Conservation (phyloP, 2,888 invertebrate species). For the Halictus ligatus region DNA sequence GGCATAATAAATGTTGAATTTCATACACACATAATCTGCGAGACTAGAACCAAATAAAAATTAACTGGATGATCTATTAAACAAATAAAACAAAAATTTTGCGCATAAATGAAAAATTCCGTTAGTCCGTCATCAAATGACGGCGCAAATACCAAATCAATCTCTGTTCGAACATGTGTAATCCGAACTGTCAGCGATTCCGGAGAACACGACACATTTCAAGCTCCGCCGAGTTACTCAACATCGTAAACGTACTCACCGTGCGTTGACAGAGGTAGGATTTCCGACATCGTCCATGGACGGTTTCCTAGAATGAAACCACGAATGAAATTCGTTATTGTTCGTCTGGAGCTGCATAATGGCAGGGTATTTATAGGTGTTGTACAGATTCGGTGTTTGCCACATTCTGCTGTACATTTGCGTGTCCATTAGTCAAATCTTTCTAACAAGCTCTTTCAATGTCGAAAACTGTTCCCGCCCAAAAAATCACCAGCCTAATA, state of each 20-base stretch:
- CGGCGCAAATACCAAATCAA: not conserved
- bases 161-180: not conserved
- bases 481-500: not conserved
- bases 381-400: conserved; percentile 80
- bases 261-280: conserved; percentile 93
- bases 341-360: conserved; percentile 80
- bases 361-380: conserved; percentile 80
- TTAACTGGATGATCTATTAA: not conserved
- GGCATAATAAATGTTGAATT: no score
- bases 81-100: not conserved
- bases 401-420: conserved; percentile 79
- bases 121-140: not conserved
- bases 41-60: not conserved
- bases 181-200: conserved; percentile 2
- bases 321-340: conserved; percentile 84
- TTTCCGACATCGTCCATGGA: conserved; percentile 94
- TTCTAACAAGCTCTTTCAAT: not conserved
- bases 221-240: conserved; percentile 12
- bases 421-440: conserved; percentile 73
- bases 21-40: not conserved
- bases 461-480: not conserved
- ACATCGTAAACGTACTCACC: conserved; percentile 88
- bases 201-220: not conserved
- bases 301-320: conserved; percentile 92
- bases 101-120: not conserved